Percentiles rank a stretch among this genome's conserved stretches.
Evolutionary conservation across 2,113 vertebrate species (phyloP).

Genomic region (Columba livia): DNA sequence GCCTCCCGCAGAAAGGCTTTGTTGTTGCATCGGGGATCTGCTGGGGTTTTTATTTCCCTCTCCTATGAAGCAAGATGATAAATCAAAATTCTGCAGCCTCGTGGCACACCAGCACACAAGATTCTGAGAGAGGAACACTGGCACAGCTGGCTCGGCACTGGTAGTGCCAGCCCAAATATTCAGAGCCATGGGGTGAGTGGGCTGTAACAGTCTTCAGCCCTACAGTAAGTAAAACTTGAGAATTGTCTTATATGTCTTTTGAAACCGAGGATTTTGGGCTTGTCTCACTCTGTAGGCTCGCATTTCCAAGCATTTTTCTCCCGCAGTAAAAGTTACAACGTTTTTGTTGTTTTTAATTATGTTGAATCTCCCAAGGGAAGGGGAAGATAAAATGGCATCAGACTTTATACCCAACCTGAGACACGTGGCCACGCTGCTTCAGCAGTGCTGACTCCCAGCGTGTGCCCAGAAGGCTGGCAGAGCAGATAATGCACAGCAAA

Average conservation of each 20-base stretch:
- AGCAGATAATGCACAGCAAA: background rate
- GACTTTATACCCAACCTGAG: background rate
- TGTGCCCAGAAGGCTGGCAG: background rate
- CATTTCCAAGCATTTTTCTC: background rate
- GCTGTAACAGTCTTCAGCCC: background rate
- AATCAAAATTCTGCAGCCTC: background rate
- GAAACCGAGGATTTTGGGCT: background rate
- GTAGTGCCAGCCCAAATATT: background rate
- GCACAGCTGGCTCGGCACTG: background rate
- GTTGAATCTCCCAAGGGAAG: background rate
- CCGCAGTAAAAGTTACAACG: background rate
- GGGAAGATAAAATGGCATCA: background rate
- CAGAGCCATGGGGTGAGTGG: background rate
- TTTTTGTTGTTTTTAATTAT: background rate
- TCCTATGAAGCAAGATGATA: background rate
- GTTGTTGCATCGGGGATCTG: background rate
- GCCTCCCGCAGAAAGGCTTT: conserved; percentile 33
- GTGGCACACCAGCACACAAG: background rate
- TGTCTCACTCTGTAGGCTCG: fast-evolving
- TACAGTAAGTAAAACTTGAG: background rate
- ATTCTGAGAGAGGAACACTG: fast-evolving
- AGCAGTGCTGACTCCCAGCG: background rate
- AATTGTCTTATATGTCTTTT: background rate
- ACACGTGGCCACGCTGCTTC: background rate
- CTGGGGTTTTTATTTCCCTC: background rate